Percentiles rank a stretch among this genome's conserved stretches.
These are phyloP conservation scores for Drosophila parabipectinata DNA, from an alignment of 1,140 invertebrate species.

Conservation along the genomic window DNA sequence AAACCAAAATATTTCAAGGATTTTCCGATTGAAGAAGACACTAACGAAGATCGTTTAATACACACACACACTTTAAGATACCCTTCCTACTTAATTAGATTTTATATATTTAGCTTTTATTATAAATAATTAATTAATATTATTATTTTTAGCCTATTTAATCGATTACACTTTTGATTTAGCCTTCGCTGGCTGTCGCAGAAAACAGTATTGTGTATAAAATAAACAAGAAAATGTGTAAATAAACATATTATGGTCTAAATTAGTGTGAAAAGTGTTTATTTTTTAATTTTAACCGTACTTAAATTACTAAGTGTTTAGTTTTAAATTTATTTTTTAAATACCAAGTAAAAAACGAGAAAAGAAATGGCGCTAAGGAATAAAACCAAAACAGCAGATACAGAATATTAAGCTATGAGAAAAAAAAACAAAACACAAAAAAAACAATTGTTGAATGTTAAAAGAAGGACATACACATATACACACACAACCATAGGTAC, in stretches of 20 bases:
- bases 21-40: conserved; percentile 18
- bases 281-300: conserved; percentile 21
- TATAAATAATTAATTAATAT: conserved; percentile 1
- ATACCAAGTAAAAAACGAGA: conserved; percentile 17
- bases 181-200: conserved; percentile 21
- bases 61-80: conserved; percentile 4
- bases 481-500: conserved; percentile 50
- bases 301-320: conserved; percentile 26
- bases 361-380: conserved; percentile 11
- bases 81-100: conserved; percentile 28
- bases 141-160: conserved; percentile 28
- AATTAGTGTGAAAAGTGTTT: conserved; percentile 24
- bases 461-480: conserved; percentile 45
- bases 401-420: conserved; percentile 39
- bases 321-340: conserved; percentile 36
- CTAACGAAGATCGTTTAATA: conserved; percentile 66
- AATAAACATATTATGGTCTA: conserved; percentile 44
- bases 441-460: conserved; percentile 77
- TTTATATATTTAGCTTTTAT: neutral
- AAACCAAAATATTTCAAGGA: conserved; percentile 14
- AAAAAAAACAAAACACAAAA: conserved; percentile 28
- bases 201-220: conserved; percentile 51
- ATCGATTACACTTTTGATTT: conserved; percentile 17
- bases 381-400: conserved; percentile 23
- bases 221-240: conserved; percentile 34